phyloP scores from a whole-genome alignment of 2,888 invertebrate genomes.

The Epirrita christyi region DNA sequence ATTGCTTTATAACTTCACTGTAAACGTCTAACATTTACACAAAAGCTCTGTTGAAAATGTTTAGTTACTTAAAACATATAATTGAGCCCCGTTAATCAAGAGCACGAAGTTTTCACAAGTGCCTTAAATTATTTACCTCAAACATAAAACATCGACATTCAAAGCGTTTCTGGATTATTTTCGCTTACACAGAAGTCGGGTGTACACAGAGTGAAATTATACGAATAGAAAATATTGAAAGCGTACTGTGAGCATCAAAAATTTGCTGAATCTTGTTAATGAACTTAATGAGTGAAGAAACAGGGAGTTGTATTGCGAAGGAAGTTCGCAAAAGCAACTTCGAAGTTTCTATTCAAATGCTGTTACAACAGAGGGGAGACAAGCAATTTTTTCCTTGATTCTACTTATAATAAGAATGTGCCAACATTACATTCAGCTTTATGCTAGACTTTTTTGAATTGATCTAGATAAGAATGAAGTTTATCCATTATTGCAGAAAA shows the following conservation, averaged over 20 bases:
- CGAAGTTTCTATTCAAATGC: conserved; percentile 71
- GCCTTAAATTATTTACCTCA: conserved; percentile 79
- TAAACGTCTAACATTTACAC: conserved; percentile 65
- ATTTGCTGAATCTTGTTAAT: conserved; percentile 77
- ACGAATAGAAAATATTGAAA: conserved; percentile 77
- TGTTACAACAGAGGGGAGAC: conserved; percentile 55
- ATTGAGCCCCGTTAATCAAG: conserved; percentile 81
- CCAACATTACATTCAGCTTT: no score
- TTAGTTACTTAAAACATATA: conserved; percentile 74
- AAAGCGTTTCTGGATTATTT: conserved; percentile 78
- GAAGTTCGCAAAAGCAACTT: conserved; percentile 67
- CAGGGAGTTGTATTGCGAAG: conserved; percentile 62
- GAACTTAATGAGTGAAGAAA: conserved; percentile 79
- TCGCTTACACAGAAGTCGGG: conserved; percentile 71
- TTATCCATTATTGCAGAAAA: no score
- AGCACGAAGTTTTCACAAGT: conserved; percentile 78
- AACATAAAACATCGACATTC: conserved; percentile 80
- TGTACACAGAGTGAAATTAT: conserved; percentile 68
- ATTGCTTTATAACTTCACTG: conserved; percentile 50
- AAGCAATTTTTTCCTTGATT: conserved; percentile 46
- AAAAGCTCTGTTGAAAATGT: conserved; percentile 70
- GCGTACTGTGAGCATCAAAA: conserved; percentile 71
- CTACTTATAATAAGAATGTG: no score
- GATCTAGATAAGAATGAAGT: no score
- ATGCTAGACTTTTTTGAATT: no score